phyloP scores from a whole-genome alignment of 2,797 vertebrate species.

The Poeciliopsis gracilis region DNA sequence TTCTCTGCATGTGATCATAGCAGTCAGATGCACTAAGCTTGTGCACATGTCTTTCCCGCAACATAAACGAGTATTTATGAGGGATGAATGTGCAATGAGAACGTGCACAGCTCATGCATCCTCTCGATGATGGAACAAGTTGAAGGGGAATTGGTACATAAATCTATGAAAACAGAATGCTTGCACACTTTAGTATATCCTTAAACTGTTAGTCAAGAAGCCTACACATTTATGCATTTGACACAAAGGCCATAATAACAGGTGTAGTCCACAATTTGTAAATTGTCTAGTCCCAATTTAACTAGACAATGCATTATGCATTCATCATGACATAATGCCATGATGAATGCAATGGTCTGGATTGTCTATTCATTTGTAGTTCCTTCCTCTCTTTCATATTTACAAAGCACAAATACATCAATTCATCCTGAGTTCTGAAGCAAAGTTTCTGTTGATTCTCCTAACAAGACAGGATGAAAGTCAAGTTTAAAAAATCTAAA shows the following conservation, averaged over 20 bases:
- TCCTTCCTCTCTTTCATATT: slow-evolving; percentile 16
- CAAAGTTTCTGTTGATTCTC: slow-evolving; percentile 44
- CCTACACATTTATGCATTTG: neutral
- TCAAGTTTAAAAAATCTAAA: slow-evolving; percentile 47
- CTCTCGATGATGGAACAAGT: neutral
- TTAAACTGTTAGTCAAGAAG: neutral
- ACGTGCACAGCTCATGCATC: neutral
- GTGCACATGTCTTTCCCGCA: neutral
- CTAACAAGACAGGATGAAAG: slow-evolving; percentile 50
- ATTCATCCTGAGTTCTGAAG: slow-evolving; percentile 47
- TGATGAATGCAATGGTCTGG: slow-evolving; percentile 22
- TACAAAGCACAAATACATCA: slow-evolving; percentile 23
- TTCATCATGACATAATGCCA: slow-evolving; percentile 40
- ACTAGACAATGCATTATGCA: slow-evolving; percentile 9
- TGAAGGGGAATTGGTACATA: neutral
- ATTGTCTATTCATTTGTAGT: slow-evolving; percentile 41
- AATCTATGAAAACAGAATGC: neutral
- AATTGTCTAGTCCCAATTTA: slow-evolving; percentile 47
- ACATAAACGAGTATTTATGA: slow-evolving; percentile 1
- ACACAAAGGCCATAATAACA: slow-evolving; percentile 36
- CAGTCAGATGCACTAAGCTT: slow-evolving; percentile 1
- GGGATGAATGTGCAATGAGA: neutral
- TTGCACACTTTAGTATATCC: neutral
- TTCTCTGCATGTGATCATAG: neutral
- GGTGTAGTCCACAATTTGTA: slow-evolving; percentile 57